Base-by-base conservation (phyloP, 2,888 invertebrate species). In the Drosophila nr. perissopoda region DNA sequence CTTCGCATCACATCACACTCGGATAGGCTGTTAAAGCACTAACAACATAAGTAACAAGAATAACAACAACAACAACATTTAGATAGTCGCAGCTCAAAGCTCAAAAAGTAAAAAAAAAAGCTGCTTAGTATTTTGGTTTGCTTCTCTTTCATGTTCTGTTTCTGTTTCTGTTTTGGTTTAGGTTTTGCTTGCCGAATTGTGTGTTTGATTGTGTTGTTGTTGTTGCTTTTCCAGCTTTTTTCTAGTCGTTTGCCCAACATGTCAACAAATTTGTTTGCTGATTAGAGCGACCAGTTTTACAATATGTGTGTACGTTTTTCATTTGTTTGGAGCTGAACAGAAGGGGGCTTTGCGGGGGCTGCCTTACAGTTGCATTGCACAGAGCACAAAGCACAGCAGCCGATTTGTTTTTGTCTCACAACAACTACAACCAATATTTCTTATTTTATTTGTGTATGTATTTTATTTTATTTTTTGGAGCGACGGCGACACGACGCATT, bases 261-360 rank as follows among this genome's bases (percentile, higher is more conserved):
- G 84, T 82, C 84, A 73, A 82, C 79, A 77, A 83, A 86, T 83
- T 82, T 82, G 82, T 74, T 74, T 70, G 67, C 70, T 82, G 76
- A 75, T 75, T 69, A 83, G 83, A 86, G 82, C 63, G 65, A 67
- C 54, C 59, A 74, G 73, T 81, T 76, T 69, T 61, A 46, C 34
- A 56, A 27, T 25, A 42, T 34, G 33, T 53, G 52, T 42, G 38
- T 51, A 42, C 36, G 61, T 21, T 46, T 52, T 49, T 49, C 48
- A 31, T 21, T 64, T 49, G 38, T 36, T 40, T 68, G 25, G n/a
- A 36, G 61, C 40, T 1, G 11, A 25, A 25, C 7, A 36, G 60
- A 42, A 36, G 63, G 56, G 49, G 49, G 38, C 33, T 57, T 34
- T 21, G 48, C 25, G 60, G 54, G 36, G 62, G 52, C 48, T 70